Evolutionary conservation across 2,113 vertebrate species (phyloP).

Genomic region (Martes martes): DNA sequence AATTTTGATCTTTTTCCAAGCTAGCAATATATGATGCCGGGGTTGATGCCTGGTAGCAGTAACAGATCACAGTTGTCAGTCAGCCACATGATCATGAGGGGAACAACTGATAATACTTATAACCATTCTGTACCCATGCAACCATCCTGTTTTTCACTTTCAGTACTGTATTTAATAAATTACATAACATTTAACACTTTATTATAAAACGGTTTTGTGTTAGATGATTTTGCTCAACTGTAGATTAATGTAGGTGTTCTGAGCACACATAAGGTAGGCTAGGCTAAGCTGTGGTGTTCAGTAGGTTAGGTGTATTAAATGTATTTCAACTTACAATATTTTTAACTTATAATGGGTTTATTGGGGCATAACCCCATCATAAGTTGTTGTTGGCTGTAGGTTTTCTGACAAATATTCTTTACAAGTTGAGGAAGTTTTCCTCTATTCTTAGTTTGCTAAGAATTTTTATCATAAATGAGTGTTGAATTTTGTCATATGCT

Average conservation of each 20-base stretch:
- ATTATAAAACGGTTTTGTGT: not conserved
- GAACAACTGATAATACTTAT: not conserved
- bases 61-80: not conserved
- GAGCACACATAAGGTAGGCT: not conserved
- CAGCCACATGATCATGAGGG: not conserved
- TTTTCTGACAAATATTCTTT: not conserved
- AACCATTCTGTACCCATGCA: not conserved
- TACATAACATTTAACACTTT: not conserved
- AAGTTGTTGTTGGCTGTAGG: not conserved
- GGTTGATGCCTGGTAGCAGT: not conserved
- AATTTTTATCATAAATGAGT: not conserved
- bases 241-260: not conserved
- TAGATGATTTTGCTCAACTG: not conserved
- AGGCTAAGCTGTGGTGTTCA: not conserved
- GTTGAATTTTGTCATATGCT: not conserved
- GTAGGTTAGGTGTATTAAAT: not conserved
- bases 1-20: not conserved
- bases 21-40: not conserved
- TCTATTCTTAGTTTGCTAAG: not conserved
- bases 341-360: not conserved
- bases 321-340: not conserved
- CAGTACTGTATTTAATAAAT: not conserved
- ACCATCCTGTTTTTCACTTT: not conserved
- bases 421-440: not conserved
- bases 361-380: not conserved